Percentiles rank a stretch among this genome's conserved stretches.
These are phyloP conservation scores for Drosophila melanosoma DNA, from an alignment of 2,888 invertebrate species.

Conservation along the genomic window DNA sequence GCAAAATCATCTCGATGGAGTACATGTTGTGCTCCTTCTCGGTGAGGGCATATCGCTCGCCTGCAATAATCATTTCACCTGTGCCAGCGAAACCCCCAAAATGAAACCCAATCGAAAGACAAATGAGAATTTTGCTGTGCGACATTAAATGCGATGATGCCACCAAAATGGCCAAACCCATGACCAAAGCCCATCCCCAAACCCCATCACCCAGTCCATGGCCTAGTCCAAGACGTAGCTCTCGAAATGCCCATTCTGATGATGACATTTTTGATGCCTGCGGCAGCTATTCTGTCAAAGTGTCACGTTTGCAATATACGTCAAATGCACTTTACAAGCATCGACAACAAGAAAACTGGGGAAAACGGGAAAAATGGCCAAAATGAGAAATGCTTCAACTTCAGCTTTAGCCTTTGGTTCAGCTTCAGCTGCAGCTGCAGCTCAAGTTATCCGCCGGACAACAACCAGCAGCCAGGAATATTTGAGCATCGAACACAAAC, in stretches of 20 bases:
- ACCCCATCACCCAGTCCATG: neutral
- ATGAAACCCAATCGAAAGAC: conserved; percentile 12
- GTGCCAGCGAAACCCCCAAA: conserved; percentile 58
- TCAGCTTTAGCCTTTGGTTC: neutral
- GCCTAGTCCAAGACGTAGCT: neutral
- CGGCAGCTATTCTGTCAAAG: conserved; percentile 14
- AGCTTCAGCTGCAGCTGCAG: conserved; percentile 3
- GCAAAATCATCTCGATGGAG: conserved; percentile 93
- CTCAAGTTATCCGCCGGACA: conserved; percentile 3
- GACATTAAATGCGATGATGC: conserved; percentile 2
- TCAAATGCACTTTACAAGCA: conserved; percentile 75
- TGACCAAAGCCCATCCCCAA: neutral
- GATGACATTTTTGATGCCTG: conserved; percentile 49
- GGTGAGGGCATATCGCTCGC: conserved; percentile 93
- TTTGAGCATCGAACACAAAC: conserved; percentile 79
- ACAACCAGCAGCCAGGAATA: conserved; percentile 51
- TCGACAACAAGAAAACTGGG: conserved; percentile 3
- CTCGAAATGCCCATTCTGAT: conserved; percentile 22
- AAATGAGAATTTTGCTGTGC: conserved; percentile 24
- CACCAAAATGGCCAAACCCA: neutral
- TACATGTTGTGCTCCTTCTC: conserved; percentile 93
- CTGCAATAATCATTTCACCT: conserved; percentile 97
- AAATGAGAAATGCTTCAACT: neutral
- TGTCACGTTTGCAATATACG: conserved; percentile 82
- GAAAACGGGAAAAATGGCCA: neutral